Base-by-base conservation (phyloP, 2,797 vertebrate species). In the Streptopelia turtur region DNA sequence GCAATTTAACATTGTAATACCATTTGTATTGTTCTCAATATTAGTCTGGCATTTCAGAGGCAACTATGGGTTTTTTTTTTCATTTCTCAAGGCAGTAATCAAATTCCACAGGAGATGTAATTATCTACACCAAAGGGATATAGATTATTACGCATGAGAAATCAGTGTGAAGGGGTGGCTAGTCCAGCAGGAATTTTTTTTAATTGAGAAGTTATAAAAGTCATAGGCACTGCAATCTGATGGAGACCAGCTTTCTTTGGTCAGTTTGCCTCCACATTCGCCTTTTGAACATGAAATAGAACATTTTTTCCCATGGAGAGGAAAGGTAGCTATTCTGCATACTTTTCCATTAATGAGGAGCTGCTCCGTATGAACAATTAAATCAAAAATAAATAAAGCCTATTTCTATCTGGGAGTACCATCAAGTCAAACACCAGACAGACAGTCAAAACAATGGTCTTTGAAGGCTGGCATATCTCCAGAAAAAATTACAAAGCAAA, bases 401-500 rank as follows among this genome's bases (percentile, higher is more conserved):
- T 77, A 16, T 87, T 80, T 87, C 95, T 84, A 66, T 87, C 55
- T 87, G 49, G 45, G 25, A 91, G 64, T 31, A 87, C 65, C 83
- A 28, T 10, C 0, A 0, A 85, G 53, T 77, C 52, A 77, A 92
- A 91, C 50, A 89, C 64, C 76, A 83, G 92, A 87, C 23, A 82
- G 55, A 28, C 9, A 50, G 30, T 79, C 89, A 87, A 93, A 96
- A 96, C 74, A 96, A 94, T 33, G 37, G 72, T 70, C 69, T 95
- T 83, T 83, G 88, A 91, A 84, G 37, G 6, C 21, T 92, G 68
- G 84, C 68, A 33, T 53, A 75, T 45, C 21, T 87, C 87, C 76
- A 94, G 52, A 88, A 91, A 93, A 87, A 92, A 77, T n/a, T 81
- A 85, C 71, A 91, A 87, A 89, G 78, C 8, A 65, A 94, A 87